These are phyloP conservation scores for Puntigrus tetrazona DNA, from an alignment of 2,113 vertebrate genomes.

Conservation along the genomic window DNA sequence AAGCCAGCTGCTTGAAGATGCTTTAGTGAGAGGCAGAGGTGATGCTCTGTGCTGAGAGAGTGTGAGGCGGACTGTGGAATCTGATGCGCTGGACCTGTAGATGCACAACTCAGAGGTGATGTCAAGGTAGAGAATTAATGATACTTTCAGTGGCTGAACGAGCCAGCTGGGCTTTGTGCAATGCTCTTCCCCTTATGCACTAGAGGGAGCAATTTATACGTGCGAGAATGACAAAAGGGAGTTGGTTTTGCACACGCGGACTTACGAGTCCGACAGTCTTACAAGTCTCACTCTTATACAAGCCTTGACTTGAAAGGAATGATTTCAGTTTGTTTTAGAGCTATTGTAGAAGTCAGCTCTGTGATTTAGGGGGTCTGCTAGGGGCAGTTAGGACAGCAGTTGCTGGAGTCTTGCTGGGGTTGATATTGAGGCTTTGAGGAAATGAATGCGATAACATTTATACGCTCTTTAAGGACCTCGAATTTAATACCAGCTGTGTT, in stretches of 20 bases:
- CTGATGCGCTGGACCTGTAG: neutral
- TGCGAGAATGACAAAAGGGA: slow-evolving; percentile 28
- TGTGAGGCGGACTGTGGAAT: slow-evolving; percentile 7
- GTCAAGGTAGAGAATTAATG: slow-evolving; percentile 35
- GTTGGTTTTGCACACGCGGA: slow-evolving; percentile 19
- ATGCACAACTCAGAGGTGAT: slow-evolving; percentile 20
- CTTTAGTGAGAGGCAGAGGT: slow-evolving; percentile 26
- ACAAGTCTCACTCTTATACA: slow-evolving; percentile 9
- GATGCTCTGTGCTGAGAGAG: neutral
- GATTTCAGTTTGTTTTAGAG: slow-evolving; percentile 12
- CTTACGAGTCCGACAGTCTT: slow-evolving; percentile 11
- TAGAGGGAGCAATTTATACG: slow-evolving; percentile 73
- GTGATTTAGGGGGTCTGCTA: slow-evolving; percentile 38
- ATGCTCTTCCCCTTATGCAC: slow-evolving; percentile 60
- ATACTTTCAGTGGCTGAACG: neutral
- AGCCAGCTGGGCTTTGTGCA: slow-evolving; percentile 45
- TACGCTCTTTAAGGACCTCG: neutral
- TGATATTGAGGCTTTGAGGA: slow-evolving; percentile 47
- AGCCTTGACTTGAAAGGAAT: neutral
- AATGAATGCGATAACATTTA: slow-evolving; percentile 45
- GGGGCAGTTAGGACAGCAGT: slow-evolving; percentile 28
- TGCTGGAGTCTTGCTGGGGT: slow-evolving; percentile 20
- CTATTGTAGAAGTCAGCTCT: slow-evolving; percentile 17
- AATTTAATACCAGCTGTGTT: neutral
- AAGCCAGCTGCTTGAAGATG: slow-evolving; percentile 6